Evolutionary conservation across 2,888 invertebrate species (phyloP).

Genomic region (Dynastes maya): DNA sequence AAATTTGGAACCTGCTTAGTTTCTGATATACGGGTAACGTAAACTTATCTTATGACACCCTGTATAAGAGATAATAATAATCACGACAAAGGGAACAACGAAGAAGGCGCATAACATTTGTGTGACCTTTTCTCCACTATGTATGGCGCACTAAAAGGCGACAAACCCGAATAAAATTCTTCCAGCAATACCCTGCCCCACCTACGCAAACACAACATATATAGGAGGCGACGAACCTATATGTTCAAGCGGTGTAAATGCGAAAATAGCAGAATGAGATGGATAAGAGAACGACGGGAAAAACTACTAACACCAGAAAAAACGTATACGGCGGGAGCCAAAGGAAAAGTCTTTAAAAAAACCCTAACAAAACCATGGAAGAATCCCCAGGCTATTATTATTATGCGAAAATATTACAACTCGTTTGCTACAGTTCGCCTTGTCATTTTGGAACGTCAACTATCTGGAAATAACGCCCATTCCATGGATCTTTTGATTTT

Average conservation of each 20-base stretch:
- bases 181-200: neutral
- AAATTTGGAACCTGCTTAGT: too few relatives aligned
- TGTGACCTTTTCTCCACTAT: neutral
- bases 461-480: slow-evolving; percentile 18
- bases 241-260: neutral
- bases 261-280: slow-evolving; percentile 4
- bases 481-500: slow-evolving; percentile 24
- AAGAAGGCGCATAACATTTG: slow-evolving; percentile 6
- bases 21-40: too few relatives aligned
- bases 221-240: too few relatives aligned
- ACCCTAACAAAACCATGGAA: too few relatives aligned
- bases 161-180: slow-evolving; percentile 4
- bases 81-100: neutral
- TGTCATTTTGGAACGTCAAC: slow-evolving; percentile 4
- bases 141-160: slow-evolving; percentile 7
- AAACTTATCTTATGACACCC: neutral
- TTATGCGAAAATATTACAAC: neutral
- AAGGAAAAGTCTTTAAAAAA: too few relatives aligned
- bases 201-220: neutral
- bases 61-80: neutral
- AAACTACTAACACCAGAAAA: too few relatives aligned
- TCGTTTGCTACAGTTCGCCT: neutral
- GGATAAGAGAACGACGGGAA: too few relatives aligned
- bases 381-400: neutral
- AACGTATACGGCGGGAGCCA: too few relatives aligned